These are phyloP conservation scores for Megaceryle maxima DNA, from an alignment of 2,113 vertebrate genomes.

Conservation along the genomic window DNA sequence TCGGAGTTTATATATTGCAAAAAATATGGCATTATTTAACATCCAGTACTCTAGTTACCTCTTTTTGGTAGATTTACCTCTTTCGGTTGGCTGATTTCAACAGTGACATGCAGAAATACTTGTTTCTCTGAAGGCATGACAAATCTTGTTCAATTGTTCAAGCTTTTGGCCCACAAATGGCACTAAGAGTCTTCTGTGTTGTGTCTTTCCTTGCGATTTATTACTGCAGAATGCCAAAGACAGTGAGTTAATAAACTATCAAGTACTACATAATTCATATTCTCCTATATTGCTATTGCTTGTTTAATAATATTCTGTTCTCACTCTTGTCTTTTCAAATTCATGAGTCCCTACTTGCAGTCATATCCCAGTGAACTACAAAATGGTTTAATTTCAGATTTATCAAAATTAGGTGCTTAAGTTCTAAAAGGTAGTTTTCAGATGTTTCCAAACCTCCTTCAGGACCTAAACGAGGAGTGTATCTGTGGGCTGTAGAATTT, in stretches of 20 bases:
- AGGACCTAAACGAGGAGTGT: background rate
- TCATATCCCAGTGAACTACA: background rate
- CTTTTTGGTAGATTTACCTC: background rate
- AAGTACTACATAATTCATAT: background rate
- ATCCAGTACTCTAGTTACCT: background rate
- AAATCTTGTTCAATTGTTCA: background rate
- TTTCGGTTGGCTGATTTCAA: background rate
- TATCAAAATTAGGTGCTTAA: background rate
- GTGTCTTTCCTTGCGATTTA: background rate
- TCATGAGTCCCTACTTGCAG: background rate
- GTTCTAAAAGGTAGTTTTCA: background rate
- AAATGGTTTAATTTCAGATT: background rate
- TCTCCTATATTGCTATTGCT: background rate
- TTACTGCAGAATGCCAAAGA: background rate
- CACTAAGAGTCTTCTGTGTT: background rate
- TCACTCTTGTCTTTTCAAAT: conserved; percentile 1
- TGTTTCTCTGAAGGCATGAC: background rate
- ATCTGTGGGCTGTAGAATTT: background rate
- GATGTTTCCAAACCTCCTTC: background rate
- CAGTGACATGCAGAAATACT: background rate
- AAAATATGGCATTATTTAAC: background rate
- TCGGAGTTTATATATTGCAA: background rate
- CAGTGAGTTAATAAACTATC: background rate
- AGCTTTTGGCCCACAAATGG: background rate
- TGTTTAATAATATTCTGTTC: background rate